Evolutionary conservation across 2,888 invertebrate species (phyloP), one percentile per base, ranked within the genome.

Genomic region (Diadegma fenestrale): DNA sequence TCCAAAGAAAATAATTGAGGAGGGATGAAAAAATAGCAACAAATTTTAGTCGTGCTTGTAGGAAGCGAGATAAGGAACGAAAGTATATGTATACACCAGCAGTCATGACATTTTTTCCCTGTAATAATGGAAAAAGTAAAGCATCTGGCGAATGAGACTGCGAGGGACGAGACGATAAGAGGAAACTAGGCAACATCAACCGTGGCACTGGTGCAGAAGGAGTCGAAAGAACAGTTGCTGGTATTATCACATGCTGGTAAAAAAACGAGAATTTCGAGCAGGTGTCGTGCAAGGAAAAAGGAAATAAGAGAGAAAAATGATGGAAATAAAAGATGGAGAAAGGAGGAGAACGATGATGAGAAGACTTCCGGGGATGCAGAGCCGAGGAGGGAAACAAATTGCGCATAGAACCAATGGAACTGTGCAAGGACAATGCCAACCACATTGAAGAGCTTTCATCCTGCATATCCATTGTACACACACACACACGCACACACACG

Each of bases 251-350:
- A 79, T 63, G 69, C 37, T 77, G 69, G 73, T 77, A 66, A 75
- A 87, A 84, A 80, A 72, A 84, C 72, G 86, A 88, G 88, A 87
- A 86, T 81, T 84, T 87, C 81, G 87, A 88, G 87, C 86, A 87
- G 87, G 89, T 84, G 88, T 84, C 81, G 85, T 80, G 75, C 87
- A 85, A 85, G 69, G 80, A 66, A 87, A 80, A 86, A 86, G 77
- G 85, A 88, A 86, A 85, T 84, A 41, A 41, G 17, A 26, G 80
- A 80, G 71, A 82, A 58, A 86, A 81, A 85, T 85, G 81, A 37
- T 3, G 19, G 19, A 80, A 87, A 22, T 19, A 37, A 64, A 33
- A 64, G 77, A 66, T 22, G 12, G 73, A 72, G 71, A 71, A 45
- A 17, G 79, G 76, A 84, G 84, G 79, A 87, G 80, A 79, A 88